phyloP scores from a whole-genome alignment of 2,113 vertebrate species.

The Mastomys natalensis region DNA sequence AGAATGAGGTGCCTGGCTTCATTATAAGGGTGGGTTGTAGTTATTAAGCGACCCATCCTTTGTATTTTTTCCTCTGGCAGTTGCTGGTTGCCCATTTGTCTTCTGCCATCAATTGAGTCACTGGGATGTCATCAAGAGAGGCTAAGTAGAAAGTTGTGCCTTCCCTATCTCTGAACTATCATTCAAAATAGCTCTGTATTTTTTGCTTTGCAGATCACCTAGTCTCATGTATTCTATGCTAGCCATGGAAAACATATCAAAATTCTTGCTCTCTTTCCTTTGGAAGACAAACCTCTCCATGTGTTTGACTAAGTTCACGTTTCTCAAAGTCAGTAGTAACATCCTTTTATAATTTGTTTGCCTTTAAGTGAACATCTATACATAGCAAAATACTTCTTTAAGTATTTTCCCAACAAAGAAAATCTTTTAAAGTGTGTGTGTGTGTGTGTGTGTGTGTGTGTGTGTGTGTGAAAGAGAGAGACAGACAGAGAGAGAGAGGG shows the following conservation, averaged over 20 bases:
- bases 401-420: not conserved
- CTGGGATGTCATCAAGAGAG: not conserved
- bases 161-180: not conserved
- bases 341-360: conserved; percentile 1
- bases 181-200: not conserved
- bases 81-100: not conserved
- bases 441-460: not conserved
- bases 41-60: not conserved
- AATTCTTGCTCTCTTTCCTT: not conserved
- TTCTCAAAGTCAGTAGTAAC: not conserved
- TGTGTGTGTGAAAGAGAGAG: not conserved
- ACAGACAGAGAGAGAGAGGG: not conserved
- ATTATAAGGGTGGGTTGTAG: not conserved
- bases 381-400: not conserved
- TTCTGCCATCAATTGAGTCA: not conserved
- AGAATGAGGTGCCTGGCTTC: not conserved
- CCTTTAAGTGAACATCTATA: not conserved
- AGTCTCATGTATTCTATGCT: not conserved
- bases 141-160: not conserved
- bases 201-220: not conserved
- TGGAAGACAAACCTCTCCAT: conserved; percentile 17
- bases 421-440: not conserved
- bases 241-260: not conserved
- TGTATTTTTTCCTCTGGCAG: not conserved
- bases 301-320: not conserved